Base-by-base conservation (phyloP, 2,888 invertebrate genomes). In the Keiferia lycopersicella region DNA sequence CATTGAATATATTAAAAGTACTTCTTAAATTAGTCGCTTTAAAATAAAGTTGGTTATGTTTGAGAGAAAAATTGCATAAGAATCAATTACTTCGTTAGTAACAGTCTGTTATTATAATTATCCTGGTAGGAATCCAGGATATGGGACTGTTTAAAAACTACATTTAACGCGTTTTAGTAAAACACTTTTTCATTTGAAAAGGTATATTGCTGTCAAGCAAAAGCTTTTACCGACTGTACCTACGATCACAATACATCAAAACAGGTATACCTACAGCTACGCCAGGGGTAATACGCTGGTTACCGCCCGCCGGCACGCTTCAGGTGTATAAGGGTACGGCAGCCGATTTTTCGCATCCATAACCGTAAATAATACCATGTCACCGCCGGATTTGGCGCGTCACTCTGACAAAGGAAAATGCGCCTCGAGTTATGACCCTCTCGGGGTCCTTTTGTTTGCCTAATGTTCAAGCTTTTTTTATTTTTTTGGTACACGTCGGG, bases 371-470 rank as follows among this genome's bases (percentile, higher is more conserved):
- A 85, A 83, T 84, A 80, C 76, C 77, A 79, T 79, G 83, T 78
- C 81, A 81, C 70, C 77, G 77, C 77, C 75, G 84, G 86, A 86
- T 88, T 87, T 83, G 83, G 80, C 81, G 79, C 80, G 85, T 85
- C 84, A 85, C 79, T 66, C 78, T 83, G 83, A 87, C 87, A 88
- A 87, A 86, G 84, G 84, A 82, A 83, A 83, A 83, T 83, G 82
- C 80, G 81, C 82, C 79, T 76, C 79, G 82, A 84, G 84, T 84
- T 86, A 86, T 85, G 85, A 85, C 88, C 85, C 84, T 81, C 84
- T 81, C 78, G 86, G 82, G 79, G 80, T 80, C 78, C 86, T 85
- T 87, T 89, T 88, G 88, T 87, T 86, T 84, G 84, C 80, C 79
- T 84, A 83, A 84, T 86, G 83, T 76, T 77, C 71, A 74, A 78